A percentile compares a stretch with the other conserved stretches of the same genome.
phyloP scores from a whole-genome alignment of 2,113 vertebrate species.

The Oxyura jamaicensis region DNA sequence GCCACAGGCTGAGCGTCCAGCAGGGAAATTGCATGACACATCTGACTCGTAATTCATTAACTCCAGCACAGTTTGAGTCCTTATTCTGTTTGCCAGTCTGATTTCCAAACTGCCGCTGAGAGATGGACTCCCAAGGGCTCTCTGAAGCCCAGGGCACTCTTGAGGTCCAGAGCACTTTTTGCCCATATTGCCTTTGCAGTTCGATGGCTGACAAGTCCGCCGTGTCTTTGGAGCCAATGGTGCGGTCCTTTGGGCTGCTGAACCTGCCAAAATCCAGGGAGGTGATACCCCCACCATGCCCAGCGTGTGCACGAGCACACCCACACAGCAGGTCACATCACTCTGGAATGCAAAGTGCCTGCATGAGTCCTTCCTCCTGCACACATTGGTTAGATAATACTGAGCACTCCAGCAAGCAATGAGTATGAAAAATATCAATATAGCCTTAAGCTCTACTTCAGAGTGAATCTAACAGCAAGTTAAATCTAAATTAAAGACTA shows the following conservation, averaged over 20 bases:
- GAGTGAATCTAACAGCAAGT: neutral
- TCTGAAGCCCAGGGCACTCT: neutral
- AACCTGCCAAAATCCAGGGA: neutral
- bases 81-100: neutral
- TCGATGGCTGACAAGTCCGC: accelerated
- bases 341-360: neutral
- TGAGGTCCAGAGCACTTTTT: neutral
- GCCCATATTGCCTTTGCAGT: neutral
- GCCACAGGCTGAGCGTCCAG: neutral
- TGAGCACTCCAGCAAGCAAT: neutral
- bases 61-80: neutral
- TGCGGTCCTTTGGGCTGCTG: neutral
- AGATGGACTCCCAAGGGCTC: neutral
- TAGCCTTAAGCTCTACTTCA: neutral
- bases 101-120: neutral
- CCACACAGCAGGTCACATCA: neutral
- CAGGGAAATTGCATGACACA: neutral
- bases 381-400: neutral
- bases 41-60: neutral
- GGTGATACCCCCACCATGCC: neutral
- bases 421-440: neutral
- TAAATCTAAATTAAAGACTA: neutral
- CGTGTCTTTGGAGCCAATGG: accelerated
- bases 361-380: neutral
- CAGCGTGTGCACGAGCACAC: neutral